These are phyloP conservation scores for Acropternis orthonyx DNA, from an alignment of 2,797 vertebrate genomes.

Conservation along the genomic window DNA sequence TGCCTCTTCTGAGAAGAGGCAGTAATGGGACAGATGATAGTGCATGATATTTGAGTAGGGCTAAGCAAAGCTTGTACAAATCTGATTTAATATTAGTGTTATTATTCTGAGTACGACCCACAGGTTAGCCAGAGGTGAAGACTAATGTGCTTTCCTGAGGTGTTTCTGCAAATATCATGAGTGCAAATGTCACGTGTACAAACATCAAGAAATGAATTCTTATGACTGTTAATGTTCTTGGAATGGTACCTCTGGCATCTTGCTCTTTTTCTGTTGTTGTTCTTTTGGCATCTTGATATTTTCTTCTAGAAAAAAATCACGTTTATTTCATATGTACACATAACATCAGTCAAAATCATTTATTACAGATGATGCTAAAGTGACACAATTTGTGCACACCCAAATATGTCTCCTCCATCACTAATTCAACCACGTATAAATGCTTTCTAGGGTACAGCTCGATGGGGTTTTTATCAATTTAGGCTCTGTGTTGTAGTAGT, in stretches of 20 bases:
- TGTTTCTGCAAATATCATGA: background rate
- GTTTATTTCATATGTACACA: background rate
- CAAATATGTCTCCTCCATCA: background rate
- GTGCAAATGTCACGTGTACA: background rate
- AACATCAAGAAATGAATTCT: background rate
- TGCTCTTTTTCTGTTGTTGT: background rate
- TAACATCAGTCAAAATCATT: background rate
- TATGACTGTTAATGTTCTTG: background rate
- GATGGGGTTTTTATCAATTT: background rate
- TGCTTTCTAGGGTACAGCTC: background rate
- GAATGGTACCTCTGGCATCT: background rate
- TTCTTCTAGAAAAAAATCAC: background rate
- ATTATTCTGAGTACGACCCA: background rate
- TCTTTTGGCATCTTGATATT: background rate
- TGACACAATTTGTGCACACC: fast-evolving
- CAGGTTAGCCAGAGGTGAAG: background rate
- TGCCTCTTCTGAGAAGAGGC: background rate
- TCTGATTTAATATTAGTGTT: background rate
- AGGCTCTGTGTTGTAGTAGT: background rate
- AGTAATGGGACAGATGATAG: background rate
- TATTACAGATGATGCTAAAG: background rate
- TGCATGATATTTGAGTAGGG: background rate
- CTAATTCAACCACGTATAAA: background rate
- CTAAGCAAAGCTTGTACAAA: background rate
- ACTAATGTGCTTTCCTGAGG: background rate